Evolutionary conservation across 1,140 invertebrate genomes (phyloP), one percentile per base, ranked within the genome.

Genomic region (Nylanderia fulva): DNA sequence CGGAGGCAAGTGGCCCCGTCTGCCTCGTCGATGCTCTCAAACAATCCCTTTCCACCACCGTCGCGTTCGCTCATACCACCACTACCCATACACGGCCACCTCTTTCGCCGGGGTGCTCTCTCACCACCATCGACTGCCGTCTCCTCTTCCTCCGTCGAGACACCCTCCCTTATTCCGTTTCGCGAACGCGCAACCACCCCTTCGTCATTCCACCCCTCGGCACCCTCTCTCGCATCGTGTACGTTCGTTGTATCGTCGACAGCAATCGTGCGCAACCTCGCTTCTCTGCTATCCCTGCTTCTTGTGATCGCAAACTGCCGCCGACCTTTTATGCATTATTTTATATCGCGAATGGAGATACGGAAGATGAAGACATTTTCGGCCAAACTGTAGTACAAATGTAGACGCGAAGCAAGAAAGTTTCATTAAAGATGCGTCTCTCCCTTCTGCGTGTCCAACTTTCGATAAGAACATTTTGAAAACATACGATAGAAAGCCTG

Each of bases 1-100:
- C 88, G 83, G 79, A 90, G 89, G 90, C 88, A 91, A 91, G 90
- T 91, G 87, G 90, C 90, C 88, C 85, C 90, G 86, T 91, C 90
- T 91, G 86, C 87, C 75, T 90, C 89, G 83, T 91, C 88, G 87
- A 89, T 90, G 90, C 86, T 89, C 91, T 87, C 88, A 89, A 88
- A 89, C 90, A 90, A 86, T 86, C 90, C 86, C 87, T 87, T 88
- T 87, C 85, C 85, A 88, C 86, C 83, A 79, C 85, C 84, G 42
- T 80, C 85, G 83, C 60, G 66, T 56, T 64, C 72, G 72, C 72
- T 77, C 58, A 33, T 77, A 74, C 83, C 83, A 76, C 72, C 72
- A 76, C 76, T 80, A 72, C 56, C 56, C 80, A 61, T 58, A 72
- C 84, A 66, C 77, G 79, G 39, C 54, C 77, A 72, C 36, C 88